Evolutionary conservation across 2,797 vertebrate species (phyloP).

Genomic region (Coreius guichenoti): DNA sequence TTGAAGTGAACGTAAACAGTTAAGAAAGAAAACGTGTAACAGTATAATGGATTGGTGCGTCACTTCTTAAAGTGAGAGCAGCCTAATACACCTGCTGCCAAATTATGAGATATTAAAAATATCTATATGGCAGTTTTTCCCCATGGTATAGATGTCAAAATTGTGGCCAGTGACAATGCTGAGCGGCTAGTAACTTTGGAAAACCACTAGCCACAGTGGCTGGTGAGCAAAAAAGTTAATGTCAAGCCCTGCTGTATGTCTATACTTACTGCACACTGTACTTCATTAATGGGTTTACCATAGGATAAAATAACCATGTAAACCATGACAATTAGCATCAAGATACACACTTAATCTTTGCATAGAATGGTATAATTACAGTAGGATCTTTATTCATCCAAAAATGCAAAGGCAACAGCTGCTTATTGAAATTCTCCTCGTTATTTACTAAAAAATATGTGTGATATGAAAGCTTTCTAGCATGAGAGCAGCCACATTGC

Average conservation of each 20-base stretch:
- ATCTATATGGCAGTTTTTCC: too few relatives aligned
- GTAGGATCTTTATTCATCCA: constrained; percentile 24
- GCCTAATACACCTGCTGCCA: too few relatives aligned
- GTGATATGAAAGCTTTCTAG: constrained; percentile 35
- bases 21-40: too few relatives aligned
- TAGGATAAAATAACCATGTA: not conserved
- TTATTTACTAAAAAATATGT: constrained; percentile 26
- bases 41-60: too few relatives aligned
- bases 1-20: too few relatives aligned
- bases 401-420: constrained; percentile 21
- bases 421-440: not conserved
- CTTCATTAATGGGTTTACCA: not conserved
- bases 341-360: not conserved
- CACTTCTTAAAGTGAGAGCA: too few relatives aligned
- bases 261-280: not conserved
- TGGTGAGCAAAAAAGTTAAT: too few relatives aligned
- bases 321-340: not conserved
- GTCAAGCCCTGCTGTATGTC: not conserved
- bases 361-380: not conserved
- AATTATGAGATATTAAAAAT: too few relatives aligned
- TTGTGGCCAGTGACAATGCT: too few relatives aligned
- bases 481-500: constrained; percentile 20
- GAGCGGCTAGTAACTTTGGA: too few relatives aligned
- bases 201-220: too few relatives aligned
- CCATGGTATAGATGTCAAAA: too few relatives aligned